phyloP scores from a whole-genome alignment of 1,140 invertebrate species.

The Paralvinella palmiformis region DNA sequence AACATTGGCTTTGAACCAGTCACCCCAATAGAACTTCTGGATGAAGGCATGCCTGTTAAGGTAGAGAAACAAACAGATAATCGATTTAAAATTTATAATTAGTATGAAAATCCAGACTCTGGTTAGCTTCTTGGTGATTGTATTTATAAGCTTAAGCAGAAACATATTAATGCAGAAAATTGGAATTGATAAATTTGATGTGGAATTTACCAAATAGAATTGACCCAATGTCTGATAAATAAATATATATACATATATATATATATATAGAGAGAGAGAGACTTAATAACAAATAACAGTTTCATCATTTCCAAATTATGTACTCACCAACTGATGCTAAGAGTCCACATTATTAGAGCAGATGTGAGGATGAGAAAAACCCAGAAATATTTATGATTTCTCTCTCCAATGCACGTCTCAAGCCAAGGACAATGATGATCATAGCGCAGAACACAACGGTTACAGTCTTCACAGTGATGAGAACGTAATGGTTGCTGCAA shows the following conservation, averaged over 20 bases:
- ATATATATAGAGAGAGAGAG: no score
- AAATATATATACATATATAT: no score
- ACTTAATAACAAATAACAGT: background rate
- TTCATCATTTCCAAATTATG: background rate
- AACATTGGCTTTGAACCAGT: conserved; percentile 37
- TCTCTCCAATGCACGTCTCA: conserved; percentile 48
- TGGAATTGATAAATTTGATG: no score
- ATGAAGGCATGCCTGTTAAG: conserved; percentile 36
- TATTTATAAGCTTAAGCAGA: no score
- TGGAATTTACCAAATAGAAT: no score
- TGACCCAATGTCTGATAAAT: no score
- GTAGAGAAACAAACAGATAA: no score
- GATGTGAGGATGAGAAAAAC: conserved; percentile 38
- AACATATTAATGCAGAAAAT: no score
- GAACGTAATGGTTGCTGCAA: conserved; percentile 47
- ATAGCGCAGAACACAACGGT: conserved; percentile 44
- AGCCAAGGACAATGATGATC: conserved; percentile 52
- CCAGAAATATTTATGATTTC: conserved; percentile 48
- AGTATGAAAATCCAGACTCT: no score
- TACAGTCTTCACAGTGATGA: conserved; percentile 49
- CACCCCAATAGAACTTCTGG: conserved; percentile 26
- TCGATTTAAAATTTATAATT: no score
- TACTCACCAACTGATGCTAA: conserved; percentile 42
- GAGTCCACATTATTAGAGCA: conserved; percentile 38
- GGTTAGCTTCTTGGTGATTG: no score